phyloP scores from a whole-genome alignment of 2,113 vertebrate species.

The Galbula dea region DNA sequence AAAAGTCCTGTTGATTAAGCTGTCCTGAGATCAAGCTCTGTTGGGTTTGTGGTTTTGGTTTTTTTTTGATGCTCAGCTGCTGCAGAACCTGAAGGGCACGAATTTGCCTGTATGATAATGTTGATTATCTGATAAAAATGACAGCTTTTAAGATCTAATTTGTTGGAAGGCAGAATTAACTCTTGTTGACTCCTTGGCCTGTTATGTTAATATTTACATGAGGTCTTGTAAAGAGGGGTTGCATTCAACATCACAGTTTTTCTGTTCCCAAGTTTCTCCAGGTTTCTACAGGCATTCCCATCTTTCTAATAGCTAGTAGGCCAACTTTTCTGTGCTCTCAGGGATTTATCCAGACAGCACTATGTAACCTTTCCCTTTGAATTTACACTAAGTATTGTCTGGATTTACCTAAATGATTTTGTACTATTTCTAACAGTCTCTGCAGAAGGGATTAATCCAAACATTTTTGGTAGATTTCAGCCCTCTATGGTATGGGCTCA shows the following conservation, averaged over 20 bases:
- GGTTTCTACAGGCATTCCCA: background rate
- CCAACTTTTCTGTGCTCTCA: background rate
- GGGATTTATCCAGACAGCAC: background rate
- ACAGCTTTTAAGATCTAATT: background rate
- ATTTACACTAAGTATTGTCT: background rate
- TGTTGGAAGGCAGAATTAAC: background rate
- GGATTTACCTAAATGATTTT: background rate
- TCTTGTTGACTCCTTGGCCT: background rate
- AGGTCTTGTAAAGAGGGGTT: background rate
- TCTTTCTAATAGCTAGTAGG: background rate
- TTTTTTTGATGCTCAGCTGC: background rate
- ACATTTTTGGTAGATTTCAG: background rate
- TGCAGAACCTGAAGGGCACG: background rate
- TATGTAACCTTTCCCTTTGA: background rate
- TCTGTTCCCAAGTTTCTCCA: background rate
- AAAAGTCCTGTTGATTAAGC: background rate
- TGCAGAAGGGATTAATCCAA: background rate
- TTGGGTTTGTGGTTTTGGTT: too few relatives aligned
- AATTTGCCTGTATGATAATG: background rate
- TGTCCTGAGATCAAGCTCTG: background rate
- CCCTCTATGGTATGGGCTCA: background rate
- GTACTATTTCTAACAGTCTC: background rate
- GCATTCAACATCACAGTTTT: background rate
- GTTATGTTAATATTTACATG: background rate
- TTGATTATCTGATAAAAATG: background rate